A percentile compares a stretch with the other conserved stretches of the same genome.
phyloP scores from a whole-genome alignment of 2,888 invertebrate species.

The Trissoscelio sp. region DNA sequence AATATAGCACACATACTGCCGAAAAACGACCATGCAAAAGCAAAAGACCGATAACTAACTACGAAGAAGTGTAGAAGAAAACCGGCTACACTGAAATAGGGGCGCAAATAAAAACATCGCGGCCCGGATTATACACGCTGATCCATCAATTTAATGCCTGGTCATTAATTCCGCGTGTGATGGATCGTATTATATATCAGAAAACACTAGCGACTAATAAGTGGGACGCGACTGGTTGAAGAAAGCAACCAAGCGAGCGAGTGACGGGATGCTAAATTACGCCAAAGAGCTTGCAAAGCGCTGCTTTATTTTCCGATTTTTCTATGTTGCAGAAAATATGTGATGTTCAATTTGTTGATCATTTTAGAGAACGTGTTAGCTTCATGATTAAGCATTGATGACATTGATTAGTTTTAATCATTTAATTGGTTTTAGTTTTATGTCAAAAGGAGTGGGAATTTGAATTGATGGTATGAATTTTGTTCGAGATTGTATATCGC shows the following conservation, averaged over 20 bases:
- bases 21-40: too few species aligned
- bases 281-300: neutral
- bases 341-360: too few species aligned
- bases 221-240: slow-evolving; percentile 15
- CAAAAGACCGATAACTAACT: too few species aligned
- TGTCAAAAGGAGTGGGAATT: too few species aligned
- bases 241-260: neutral
- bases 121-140: slow-evolving; percentile 48
- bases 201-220: slow-evolving; percentile 52
- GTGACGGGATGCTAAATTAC: neutral
- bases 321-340: too few species aligned
- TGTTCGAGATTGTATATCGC: too few species aligned
- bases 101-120: slow-evolving; percentile 46
- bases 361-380: too few species aligned
- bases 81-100: slow-evolving; percentile 8
- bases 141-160: slow-evolving; percentile 65
- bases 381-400: too few species aligned
- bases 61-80: slow-evolving; percentile 41
- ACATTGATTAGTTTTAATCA: too few species aligned
- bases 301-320: neutral
- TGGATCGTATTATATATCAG: slow-evolving; percentile 47
- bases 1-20: too few species aligned
- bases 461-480: too few species aligned
- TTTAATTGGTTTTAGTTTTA: too few species aligned
- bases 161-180: slow-evolving; percentile 54